Conservation (phyloP, 2,888 invertebrate species). For the Polyommatus icarus region DNA sequence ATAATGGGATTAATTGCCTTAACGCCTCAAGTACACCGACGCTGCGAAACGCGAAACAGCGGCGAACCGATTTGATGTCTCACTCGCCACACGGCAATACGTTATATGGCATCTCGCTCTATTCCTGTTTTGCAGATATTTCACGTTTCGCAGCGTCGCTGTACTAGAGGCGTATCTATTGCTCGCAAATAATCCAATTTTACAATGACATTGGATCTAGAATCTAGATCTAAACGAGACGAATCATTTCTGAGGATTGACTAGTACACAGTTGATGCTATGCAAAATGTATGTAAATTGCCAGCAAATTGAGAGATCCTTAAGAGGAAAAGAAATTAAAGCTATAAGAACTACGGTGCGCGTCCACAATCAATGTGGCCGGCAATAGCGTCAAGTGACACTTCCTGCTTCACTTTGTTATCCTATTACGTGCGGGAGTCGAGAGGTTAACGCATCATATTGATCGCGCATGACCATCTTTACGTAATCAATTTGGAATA, state of each 20-base stretch:
- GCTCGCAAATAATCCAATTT: background rate
- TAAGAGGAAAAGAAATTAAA: constrained; percentile 15
- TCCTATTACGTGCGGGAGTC: constrained; percentile 3
- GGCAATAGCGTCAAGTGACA: constrained; percentile 17
- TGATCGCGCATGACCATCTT: constrained; percentile 3
- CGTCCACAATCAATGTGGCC: background rate
- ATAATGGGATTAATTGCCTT: too few relatives aligned
- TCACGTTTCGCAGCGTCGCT: too few relatives aligned
- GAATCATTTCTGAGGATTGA: background rate
- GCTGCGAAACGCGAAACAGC: too few relatives aligned
- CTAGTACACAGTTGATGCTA: background rate
- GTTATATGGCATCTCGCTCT: too few relatives aligned
- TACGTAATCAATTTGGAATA: background rate
- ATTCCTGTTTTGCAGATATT: too few relatives aligned
- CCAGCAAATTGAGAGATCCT: background rate
- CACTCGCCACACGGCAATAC: too few relatives aligned
- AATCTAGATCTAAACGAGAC: background rate
- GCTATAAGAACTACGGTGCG: background rate
- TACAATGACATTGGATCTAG: background rate
- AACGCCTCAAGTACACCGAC: too few relatives aligned
- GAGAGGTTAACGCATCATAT: constrained; percentile 18
- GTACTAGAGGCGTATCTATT: too few relatives aligned
- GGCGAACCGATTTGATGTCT: too few relatives aligned
- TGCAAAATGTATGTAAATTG: background rate
- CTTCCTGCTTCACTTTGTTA: constrained; percentile 30